These are phyloP conservation scores for Felis catus DNA, from an alignment of 2,113 vertebrate genomes.

Conservation along the genomic window F.catus_Fca126_mat1.0 CM031413.1:120443001-120443500, in stretches of 20 bases:
- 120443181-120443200: constrained; percentile 96
- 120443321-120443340: constrained; percentile 76
- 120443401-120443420: background rate
- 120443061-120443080: constrained; percentile 83
- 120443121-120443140: constrained; percentile 90
- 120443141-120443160: constrained; percentile 91
- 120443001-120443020: constrained; percentile 77
- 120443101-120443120: constrained; percentile 97
- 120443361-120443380: background rate
- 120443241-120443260: constrained; percentile 85
- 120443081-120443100: constrained; percentile 90
- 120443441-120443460: constrained; percentile 36
- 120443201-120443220: constrained; percentile 91
- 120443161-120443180: constrained; percentile 95
- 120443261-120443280: constrained; percentile 85
- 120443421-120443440: background rate
- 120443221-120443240: constrained; percentile 91
- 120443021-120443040: constrained; percentile 74
- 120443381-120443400: too few relatives aligned
- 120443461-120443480: constrained; percentile 4
- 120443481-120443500: background rate
- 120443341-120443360: constrained; percentile 69
- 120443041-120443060: constrained; percentile 81
- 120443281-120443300: constrained; percentile 80
- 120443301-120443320: constrained; percentile 77